Percentiles rank a stretch among this genome's conserved stretches.
phyloP scores from a whole-genome alignment of 2,888 invertebrate species.

The Galerucella calmariensis region DNA sequence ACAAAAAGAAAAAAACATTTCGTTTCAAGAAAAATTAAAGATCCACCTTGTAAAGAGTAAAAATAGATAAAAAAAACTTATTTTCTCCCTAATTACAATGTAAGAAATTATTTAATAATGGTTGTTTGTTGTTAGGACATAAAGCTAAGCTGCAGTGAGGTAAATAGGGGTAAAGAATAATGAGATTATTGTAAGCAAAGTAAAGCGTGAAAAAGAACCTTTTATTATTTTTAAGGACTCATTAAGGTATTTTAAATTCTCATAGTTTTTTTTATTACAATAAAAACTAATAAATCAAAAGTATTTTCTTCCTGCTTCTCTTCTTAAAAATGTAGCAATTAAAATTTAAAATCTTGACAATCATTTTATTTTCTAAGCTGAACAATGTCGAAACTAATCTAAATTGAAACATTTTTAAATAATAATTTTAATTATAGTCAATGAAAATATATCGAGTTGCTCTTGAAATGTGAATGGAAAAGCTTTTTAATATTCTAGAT shows the following conservation, averaged over 20 bases:
- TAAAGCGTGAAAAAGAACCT: background rate
- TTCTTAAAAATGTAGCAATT: background rate
- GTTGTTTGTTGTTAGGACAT: constrained; percentile 45
- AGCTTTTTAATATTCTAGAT: too few species aligned
- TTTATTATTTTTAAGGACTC: background rate
- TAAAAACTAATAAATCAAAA: too few species aligned
- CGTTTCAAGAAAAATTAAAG: too few species aligned
- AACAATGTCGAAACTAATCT: background rate
- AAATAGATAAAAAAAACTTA: too few species aligned
- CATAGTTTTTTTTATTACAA: too few species aligned
- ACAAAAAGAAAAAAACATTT: too few species aligned
- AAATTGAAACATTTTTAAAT: background rate
- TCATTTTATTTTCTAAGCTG: background rate
- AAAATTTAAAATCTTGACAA: background rate
- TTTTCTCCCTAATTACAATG: constrained; percentile 48
- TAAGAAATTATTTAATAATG: constrained; percentile 53
- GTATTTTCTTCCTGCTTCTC: background rate
- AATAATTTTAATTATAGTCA: background rate
- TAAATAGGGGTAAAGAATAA: background rate
- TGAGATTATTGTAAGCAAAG: background rate
- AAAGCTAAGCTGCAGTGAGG: constrained; percentile 28
- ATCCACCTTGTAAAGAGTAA: background rate
- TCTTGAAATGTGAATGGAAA: too few species aligned
- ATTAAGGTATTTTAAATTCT: too few species aligned
- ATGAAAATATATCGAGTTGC: too few species aligned